Conservation (phyloP, 2,797 vertebrate genomes). For the Chaenodraco wilsoni region DNA sequence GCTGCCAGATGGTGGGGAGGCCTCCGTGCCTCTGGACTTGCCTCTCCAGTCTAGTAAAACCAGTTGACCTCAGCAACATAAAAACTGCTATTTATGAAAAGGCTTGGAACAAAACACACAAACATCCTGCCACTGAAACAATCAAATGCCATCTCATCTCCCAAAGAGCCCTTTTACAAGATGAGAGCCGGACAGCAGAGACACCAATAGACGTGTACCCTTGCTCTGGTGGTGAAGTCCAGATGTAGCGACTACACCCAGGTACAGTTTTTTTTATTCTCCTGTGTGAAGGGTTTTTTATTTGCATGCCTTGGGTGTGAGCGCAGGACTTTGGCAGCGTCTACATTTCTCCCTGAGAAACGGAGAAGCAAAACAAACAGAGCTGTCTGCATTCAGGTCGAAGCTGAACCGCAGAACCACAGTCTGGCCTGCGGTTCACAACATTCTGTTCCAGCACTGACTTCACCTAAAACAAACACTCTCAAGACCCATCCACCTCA, state of each 20-base stretch:
- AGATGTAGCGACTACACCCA: conserved; percentile 76
- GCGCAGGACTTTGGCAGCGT: conserved; percentile 75
- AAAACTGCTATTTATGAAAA: conserved; percentile 84
- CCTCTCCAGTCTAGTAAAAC: conserved; percentile 85
- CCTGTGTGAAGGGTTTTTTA: conserved; percentile 65
- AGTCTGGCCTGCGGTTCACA: conserved; percentile 79
- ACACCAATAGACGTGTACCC: conserved; percentile 34
- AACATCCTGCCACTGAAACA: conserved; percentile 79
- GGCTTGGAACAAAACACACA: conserved; percentile 80
- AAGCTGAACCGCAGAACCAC: conserved; percentile 71
- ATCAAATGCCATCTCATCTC: conserved; percentile 76
- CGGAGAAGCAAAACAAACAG: conserved; percentile 81
- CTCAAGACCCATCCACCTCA: conserved; percentile 68
- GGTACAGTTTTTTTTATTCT: conserved; percentile 61
- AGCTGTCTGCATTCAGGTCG: conserved; percentile 76
- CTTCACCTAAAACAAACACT: conserved; percentile 82
- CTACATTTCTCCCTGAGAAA: conserved; percentile 78
- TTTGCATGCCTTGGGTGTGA: conserved; percentile 81
- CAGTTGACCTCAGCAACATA: conserved; percentile 83
- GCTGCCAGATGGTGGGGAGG: conserved; percentile 85
- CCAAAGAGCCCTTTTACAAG: conserved; percentile 79
- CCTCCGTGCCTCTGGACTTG: conserved; percentile 85
- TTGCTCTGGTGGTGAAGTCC: conserved; percentile 54
- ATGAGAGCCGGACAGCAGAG: conserved; percentile 49
- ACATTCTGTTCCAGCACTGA: conserved; percentile 78